Evolutionary conservation across 2,888 invertebrate genomes (phyloP).

Genomic region (Exephanes ischioxanthus): DNA sequence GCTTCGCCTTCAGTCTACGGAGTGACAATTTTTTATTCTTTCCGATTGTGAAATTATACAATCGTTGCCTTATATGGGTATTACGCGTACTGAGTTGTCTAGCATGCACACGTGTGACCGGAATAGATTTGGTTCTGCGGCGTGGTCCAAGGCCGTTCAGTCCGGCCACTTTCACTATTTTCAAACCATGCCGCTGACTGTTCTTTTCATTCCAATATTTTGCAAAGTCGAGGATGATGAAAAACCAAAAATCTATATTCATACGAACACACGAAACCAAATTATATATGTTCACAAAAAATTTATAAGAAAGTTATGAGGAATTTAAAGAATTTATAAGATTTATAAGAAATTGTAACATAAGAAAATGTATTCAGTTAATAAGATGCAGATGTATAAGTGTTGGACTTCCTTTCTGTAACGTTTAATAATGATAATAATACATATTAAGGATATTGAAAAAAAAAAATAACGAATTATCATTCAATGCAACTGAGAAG

Average conservation of each 20-base stretch:
- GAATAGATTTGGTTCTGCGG: slow-evolving; percentile 58
- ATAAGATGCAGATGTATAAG: no score
- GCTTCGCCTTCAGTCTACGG: neutral
- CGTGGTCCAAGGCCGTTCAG: slow-evolving; percentile 47
- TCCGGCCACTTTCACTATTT: slow-evolving; percentile 52
- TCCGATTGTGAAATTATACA: neutral
- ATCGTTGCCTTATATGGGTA: slow-evolving; percentile 61
- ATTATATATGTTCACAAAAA: no score
- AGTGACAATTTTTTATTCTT: no score
- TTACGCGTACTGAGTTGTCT: slow-evolving; percentile 29
- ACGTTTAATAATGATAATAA: no score
- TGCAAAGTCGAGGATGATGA: no score
- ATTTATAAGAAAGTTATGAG: no score
- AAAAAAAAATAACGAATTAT: neutral
- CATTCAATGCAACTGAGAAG: neutral
- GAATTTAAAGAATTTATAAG: no score
- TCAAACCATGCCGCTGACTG: neutral
- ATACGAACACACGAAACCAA: neutral
- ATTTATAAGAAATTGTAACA: no score
- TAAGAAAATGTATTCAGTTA: no score
- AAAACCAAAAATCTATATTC: neutral
- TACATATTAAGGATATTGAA: neutral
- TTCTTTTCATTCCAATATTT: neutral
- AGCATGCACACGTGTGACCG: slow-evolving; percentile 18
- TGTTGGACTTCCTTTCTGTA: no score